Evolutionary conservation across 2,797 vertebrate species (phyloP), one percentile per base, ranked within the genome.

Genomic region (Potorous gilbertii): DNA sequence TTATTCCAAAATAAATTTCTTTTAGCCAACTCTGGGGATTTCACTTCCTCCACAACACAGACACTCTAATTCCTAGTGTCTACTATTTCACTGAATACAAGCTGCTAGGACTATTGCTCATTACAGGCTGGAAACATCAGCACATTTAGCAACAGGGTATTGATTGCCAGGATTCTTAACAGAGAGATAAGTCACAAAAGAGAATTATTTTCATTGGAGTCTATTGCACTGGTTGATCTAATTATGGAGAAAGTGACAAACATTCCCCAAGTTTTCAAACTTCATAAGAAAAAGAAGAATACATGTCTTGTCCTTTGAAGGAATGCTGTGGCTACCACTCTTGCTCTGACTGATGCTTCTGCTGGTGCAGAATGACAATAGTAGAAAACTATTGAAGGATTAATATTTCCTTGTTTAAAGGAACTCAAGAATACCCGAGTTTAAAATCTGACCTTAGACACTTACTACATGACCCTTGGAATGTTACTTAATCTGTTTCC

Each of bases 71-170:
- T 95, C 1, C 54, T 57, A 92, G 5, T 52, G 0, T 40, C 94
- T 96, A 55, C 56, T 91, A 62, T 66, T 95, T 93, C 54, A 95
- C 10, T 59, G 54, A 91, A 92, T n/a, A 59, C 29, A 93, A 31
- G 5, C 3, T 9, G 24, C 62, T 34, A 16, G 31, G 34, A 1
- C 2, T 56, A 46, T 11, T 56, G 1, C 4, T 52, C 11, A 0
- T 91, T 93, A n/a, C 29, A 89, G 89, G 11, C 52, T 87, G 31
- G 54, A 95, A 94, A 3, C 21, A 14, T 3, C 27, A 54, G 8
- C 0, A 54, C 27, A 10, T 21, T 96, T 46, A 94, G 5, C 50
- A 57, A 40, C 9, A 28, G 50, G 16, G 1, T 92, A 95, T 5
- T n/a, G 3, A 81, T 81, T 54, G 96, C 34, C 0, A 90, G 57